phyloP scores from a whole-genome alignment of 2,888 invertebrate genomes.

The Deilephila porcellus region DNA sequence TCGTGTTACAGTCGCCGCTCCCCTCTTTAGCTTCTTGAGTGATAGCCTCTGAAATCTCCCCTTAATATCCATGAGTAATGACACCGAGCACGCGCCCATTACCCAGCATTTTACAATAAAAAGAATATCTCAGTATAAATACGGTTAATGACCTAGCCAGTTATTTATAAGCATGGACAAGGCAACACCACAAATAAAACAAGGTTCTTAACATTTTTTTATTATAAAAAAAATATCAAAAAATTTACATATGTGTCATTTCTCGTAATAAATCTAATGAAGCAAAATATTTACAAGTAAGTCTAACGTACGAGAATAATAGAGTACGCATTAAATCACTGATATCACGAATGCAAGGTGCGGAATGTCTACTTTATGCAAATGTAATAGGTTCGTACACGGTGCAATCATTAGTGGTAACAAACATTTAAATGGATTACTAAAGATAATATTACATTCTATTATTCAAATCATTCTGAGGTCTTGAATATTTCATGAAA shows the following conservation, averaged over 20 bases:
- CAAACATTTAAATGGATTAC: constrained; percentile 19
- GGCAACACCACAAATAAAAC: constrained; percentile 64
- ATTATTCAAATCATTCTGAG: constrained; percentile 1
- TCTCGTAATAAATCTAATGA: constrained; percentile 15
- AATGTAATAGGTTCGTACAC: constrained; percentile 16
- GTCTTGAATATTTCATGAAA: constrained; percentile 9
- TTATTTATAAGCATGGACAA: constrained; percentile 44
- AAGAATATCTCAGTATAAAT: constrained; percentile 49
- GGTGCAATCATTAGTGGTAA: constrained; percentile 19
- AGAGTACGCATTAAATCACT: constrained; percentile 11
- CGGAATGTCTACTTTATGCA: constrained; percentile 22
- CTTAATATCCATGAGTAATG: constrained; percentile 64
- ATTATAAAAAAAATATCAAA: constrained; percentile 23
- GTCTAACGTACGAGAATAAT: constrained; percentile 6
- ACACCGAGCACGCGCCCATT: constrained; percentile 61
- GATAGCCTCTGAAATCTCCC: constrained; percentile 49
- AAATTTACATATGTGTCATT: constrained; percentile 16
- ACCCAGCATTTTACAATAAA: constrained; percentile 51
- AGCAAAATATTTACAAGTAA: constrained; percentile 20
- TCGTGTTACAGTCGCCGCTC: constrained; percentile 35
- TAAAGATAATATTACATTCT: constrained; percentile 18
- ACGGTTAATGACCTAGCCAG: constrained; percentile 53
- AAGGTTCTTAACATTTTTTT: constrained; percentile 61
- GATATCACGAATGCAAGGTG: constrained; percentile 25
- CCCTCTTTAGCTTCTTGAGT: constrained; percentile 51